Evolutionary conservation across 2,888 invertebrate species (phyloP), one percentile per base, ranked within the genome.

Genomic region (Apeira syringaria): DNA sequence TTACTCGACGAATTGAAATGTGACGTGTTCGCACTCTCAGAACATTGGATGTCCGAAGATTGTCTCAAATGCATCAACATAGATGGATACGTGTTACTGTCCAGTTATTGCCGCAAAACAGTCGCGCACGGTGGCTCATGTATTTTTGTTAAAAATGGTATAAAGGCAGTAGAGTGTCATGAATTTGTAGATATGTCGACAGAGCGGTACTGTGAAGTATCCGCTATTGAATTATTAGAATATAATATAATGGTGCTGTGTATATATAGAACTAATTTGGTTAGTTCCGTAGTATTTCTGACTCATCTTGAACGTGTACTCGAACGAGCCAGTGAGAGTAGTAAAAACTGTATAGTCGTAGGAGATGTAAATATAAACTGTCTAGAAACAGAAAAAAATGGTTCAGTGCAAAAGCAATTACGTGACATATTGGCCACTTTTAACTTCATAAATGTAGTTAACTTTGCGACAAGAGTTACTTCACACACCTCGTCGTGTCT

Each of bases 1-100:
- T 9, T 44, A 8, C 26, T 4, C 1, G 28, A 37, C 10, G 38
- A 34, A 1, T 13, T 44, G 13, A 6, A 38, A 10, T 44, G 44
- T 17, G 38, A 44, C 2, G 12, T 44, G 0, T 13, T 44, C 1
- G 44, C 37, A 4, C 6, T 44, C 0, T 40, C 39, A 3, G 45
- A 45, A 13, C 45, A 45, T 8, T 45, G 39, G 39, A 5, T 45
- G 6, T 6, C 12, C 1, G 39, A 39, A 3, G 3, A 3, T 4
- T 32, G 31, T 1, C 15, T 45, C n/a, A 45, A 36, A 24, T 31
- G 35, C 7, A 17, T 40, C 2, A 8, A 22, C 0, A 13, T 45
- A 18, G 18, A 18, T 2, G 18, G 5, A 18, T 18, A 18, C 18
- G 5, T 18, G 7, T 6, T 18, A 18, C 2, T 18, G 18, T 18